These are phyloP conservation scores for Rhingia rostrata DNA, from an alignment of 2,888 invertebrate species.

Conservation along the genomic window DNA sequence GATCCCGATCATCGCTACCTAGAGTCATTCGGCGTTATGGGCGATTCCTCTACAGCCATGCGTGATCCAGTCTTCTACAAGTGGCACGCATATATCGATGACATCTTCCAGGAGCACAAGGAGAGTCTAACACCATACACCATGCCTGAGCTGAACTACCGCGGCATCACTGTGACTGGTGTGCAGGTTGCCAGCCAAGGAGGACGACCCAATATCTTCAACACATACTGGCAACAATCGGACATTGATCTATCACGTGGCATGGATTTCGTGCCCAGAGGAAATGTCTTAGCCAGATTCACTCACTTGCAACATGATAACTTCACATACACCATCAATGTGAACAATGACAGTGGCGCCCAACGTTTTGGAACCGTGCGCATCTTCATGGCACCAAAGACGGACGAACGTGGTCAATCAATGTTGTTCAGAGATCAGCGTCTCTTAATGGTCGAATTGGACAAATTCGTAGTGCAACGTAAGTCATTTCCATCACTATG, in stretches of 20 bases:
- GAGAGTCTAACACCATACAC: constrained; percentile 87
- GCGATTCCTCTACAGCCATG: constrained; percentile 93
- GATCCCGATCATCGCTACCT: constrained; percentile 89
- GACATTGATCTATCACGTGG: constrained; percentile 91
- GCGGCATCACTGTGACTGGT: constrained; percentile 85
- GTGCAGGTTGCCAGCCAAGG: constrained; percentile 84
- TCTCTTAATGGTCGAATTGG: constrained; percentile 87
- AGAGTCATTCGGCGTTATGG: constrained; percentile 92
- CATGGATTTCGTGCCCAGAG: constrained; percentile 91
- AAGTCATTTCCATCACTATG: constrained; percentile 79
- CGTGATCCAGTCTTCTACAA: constrained; percentile 93
- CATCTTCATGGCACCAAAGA: constrained; percentile 87
- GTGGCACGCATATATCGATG: constrained; percentile 92
- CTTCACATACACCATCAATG: constrained; percentile 87
- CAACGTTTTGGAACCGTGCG: constrained; percentile 86
- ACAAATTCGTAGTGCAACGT: constrained; percentile 86
- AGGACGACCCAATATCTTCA: constrained; percentile 85
- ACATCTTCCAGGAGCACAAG: constrained; percentile 90
- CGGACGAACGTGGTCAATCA: constrained; percentile 86
- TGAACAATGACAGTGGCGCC: constrained; percentile 85
- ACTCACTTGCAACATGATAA: constrained; percentile 90
- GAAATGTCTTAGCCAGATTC: constrained; percentile 87
- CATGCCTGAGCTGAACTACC: constrained; percentile 78
- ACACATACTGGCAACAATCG: constrained; percentile 91
- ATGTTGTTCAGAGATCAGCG: constrained; percentile 86